A percentile compares a stretch with the other conserved stretches of the same genome.
These are phyloP conservation scores for Karalla daura DNA, from an alignment of 2,797 vertebrate genomes.

Conservation along the genomic window DNA sequence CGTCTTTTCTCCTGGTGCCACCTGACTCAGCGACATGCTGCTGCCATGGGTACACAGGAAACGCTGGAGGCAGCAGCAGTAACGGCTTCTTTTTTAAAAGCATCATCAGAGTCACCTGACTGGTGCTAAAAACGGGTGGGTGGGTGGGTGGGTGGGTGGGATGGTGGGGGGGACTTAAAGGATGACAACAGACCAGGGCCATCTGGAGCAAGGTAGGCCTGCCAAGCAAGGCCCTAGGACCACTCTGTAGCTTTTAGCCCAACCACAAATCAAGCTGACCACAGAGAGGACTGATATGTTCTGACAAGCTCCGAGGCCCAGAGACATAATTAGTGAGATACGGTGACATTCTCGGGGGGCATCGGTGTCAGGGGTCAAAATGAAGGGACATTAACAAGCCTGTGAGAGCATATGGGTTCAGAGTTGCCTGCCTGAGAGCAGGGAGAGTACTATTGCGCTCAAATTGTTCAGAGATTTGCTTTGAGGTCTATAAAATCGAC, in stretches of 20 bases:
- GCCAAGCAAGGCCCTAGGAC: constrained; percentile 20
- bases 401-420: constrained; percentile 22
- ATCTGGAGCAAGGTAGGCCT: constrained; percentile 28
- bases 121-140: constrained; percentile 29
- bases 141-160: too few species aligned
- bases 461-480: constrained; percentile 19
- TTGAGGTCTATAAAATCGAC: constrained; percentile 12
- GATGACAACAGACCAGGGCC: constrained; percentile 25
- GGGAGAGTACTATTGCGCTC: background rate
- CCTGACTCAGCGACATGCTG: constrained; percentile 1
- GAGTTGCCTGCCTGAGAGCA: constrained; percentile 4
- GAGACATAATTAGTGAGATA: constrained; percentile 57
- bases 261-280: constrained; percentile 24
- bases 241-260: constrained; percentile 25
- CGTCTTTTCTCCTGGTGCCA: constrained; percentile 7
- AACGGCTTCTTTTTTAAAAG: constrained; percentile 45
- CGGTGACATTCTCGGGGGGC: constrained; percentile 46
- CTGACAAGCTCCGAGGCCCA: constrained; percentile 44
- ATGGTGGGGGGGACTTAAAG: constrained; percentile 8
- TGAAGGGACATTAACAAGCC: constrained; percentile 38
- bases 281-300: constrained; percentile 28
- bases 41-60: constrained; percentile 30
- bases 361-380: constrained; percentile 34
- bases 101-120: constrained; percentile 23
- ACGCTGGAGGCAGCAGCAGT: constrained; percentile 8